Conservation (phyloP, 2,797 vertebrate species). For the Tolypeutes matacus region DNA sequence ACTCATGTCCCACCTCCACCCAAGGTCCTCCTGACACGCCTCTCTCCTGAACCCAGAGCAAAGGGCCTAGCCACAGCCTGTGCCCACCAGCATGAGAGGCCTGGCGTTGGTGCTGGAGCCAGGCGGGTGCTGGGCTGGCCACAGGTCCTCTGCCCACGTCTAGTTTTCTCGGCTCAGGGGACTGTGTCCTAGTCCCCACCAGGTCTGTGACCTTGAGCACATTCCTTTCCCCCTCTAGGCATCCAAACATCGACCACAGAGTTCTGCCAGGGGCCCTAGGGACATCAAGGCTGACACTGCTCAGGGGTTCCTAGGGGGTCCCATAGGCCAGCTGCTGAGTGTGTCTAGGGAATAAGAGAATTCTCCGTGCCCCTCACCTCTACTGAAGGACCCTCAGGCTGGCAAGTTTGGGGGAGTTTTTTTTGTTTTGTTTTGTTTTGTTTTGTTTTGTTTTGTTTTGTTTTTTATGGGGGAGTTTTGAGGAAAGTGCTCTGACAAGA, state of each 20-base stretch:
- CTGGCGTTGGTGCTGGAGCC: no score
- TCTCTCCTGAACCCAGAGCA: not conserved
- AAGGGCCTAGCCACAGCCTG: not conserved
- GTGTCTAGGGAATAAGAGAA: not conserved
- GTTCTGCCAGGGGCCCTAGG: rapidly evolving
- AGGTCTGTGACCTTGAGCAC: slow-evolving; percentile 27
- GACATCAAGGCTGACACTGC: rapidly evolving
- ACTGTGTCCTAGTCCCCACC: not conserved
- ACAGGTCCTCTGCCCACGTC: not conserved
- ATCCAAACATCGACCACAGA: rapidly evolving
- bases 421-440: no score
- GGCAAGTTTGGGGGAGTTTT: not conserved
- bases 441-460: no score
- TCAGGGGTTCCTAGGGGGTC: not conserved
- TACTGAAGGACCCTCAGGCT: not conserved
- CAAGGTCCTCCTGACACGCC: no score
- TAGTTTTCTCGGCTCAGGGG: not conserved
- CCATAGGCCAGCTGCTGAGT: not conserved
- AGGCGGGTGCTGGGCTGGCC: not conserved
- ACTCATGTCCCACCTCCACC: rapidly evolving
- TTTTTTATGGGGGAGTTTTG: no score
- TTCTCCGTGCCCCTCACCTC: no score
- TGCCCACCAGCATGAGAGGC: not conserved
- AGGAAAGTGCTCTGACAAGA: not conserved
- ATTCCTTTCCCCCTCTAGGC: not conserved